Conservation (phyloP, 2,113 vertebrate genomes). For the Lontra canadensis region DNA sequence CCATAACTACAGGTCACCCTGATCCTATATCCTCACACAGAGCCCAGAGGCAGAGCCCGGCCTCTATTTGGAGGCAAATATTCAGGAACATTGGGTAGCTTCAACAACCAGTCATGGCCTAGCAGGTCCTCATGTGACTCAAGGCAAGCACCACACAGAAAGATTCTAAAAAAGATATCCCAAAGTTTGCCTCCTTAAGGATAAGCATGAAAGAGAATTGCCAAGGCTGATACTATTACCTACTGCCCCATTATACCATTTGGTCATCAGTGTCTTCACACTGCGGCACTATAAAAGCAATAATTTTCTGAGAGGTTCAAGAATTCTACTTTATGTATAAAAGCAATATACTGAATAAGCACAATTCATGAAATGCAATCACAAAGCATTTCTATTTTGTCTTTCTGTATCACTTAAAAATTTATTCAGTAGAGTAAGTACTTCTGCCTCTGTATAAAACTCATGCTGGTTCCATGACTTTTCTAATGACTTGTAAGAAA, state of each 20-base stretch:
- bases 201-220: neutral
- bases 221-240: neutral
- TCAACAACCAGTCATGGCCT: neutral
- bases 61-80: neutral
- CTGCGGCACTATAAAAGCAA: neutral
- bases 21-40: neutral
- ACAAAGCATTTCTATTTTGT: neutral
- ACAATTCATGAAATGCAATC: neutral
- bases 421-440: neutral
- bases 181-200: neutral
- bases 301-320: neutral
- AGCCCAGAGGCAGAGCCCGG: neutral
- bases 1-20: neutral
- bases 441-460: neutral
- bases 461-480: neutral
- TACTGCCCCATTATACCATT: neutral
- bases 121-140: neutral
- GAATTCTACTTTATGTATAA: neutral
- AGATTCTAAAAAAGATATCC: neutral
- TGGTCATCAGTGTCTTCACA: neutral
- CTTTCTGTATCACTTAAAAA: neutral
- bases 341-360: neutral
- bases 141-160: neutral
- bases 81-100: neutral
- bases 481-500: neutral